phyloP scores from a whole-genome alignment of 2,888 invertebrate species.

The Zaprionus bogoriensis region DNA sequence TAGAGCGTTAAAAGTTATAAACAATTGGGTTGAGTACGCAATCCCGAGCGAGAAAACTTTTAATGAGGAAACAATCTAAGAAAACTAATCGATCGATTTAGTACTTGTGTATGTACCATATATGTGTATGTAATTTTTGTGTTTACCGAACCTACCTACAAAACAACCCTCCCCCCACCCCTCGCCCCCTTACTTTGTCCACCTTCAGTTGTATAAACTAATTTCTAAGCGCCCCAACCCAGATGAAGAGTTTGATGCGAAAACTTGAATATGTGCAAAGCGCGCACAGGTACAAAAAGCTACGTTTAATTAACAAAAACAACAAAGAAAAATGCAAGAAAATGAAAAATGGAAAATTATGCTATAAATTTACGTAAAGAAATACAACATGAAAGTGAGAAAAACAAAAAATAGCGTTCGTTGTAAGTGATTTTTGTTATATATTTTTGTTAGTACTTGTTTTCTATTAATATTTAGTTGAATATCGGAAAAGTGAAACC shows the following conservation, averaged over 20 bases:
- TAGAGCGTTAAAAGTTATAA: slow-evolving; percentile 56
- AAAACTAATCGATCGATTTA: slow-evolving; percentile 12
- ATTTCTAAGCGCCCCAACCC: slow-evolving; percentile 58
- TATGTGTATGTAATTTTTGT: slow-evolving; percentile 33
- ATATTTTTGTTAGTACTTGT: slow-evolving; percentile 79
- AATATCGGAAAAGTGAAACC: slow-evolving; percentile 41
- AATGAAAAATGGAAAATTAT: slow-evolving; percentile 29
- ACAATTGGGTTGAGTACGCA: slow-evolving; percentile 19
- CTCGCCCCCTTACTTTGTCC: slow-evolving; percentile 29
- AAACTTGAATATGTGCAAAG: slow-evolving; percentile 57
- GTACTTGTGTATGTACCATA: slow-evolving; percentile 34
- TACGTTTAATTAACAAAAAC: slow-evolving; percentile 47
- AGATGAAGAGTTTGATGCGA: slow-evolving; percentile 43
- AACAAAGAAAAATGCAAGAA: slow-evolving; percentile 15
- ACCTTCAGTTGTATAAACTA: slow-evolving; percentile 66
- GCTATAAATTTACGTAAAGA: slow-evolving; percentile 20
- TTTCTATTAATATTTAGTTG: slow-evolving; percentile 75
- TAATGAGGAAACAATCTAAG: slow-evolving; percentile 31
- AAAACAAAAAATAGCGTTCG: slow-evolving; percentile 45
- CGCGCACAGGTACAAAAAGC: slow-evolving; percentile 70
- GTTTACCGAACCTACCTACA: too few relatives aligned
- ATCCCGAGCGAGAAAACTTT: slow-evolving; percentile 29
- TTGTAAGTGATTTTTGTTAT: slow-evolving; percentile 75
- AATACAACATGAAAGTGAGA: slow-evolving; percentile 32
- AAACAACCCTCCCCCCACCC: neutral